Evolutionary conservation across 1,140 invertebrate species (phyloP).

Genomic region (Plodia interpunctella): DNA sequence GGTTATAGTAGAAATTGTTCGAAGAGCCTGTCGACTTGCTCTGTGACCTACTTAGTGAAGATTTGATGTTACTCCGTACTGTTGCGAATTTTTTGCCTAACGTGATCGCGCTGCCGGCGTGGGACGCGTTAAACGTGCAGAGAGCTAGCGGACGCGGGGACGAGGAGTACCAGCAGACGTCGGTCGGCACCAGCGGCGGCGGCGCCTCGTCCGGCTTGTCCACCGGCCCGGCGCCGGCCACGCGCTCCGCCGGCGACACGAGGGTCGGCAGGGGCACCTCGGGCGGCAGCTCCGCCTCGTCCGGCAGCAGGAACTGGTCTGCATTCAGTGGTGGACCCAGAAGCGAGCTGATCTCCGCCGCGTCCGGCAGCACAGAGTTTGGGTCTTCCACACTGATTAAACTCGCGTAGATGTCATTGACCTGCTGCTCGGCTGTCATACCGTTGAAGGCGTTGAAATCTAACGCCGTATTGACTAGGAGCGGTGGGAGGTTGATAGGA

Average conservation of each 20-base stretch:
- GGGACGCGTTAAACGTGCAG: slow-evolving; percentile 69
- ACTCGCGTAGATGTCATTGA: slow-evolving; percentile 61
- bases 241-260: slow-evolving; percentile 27
- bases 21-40: slow-evolving; percentile 37
- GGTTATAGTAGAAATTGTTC: slow-evolving; percentile 53
- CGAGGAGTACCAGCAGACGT: slow-evolving; percentile 69
- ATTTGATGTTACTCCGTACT: slow-evolving; percentile 68
- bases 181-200: slow-evolving; percentile 42
- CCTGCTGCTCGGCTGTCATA: slow-evolving; percentile 57
- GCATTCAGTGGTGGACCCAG: slow-evolving; percentile 47
- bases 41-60: slow-evolving; percentile 49
- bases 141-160: slow-evolving; percentile 68
- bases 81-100: slow-evolving; percentile 66
- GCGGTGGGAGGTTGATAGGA: slow-evolving; percentile 39
- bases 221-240: slow-evolving; percentile 23
- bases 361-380: slow-evolving; percentile 46
- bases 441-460: slow-evolving; percentile 54
- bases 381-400: slow-evolving; percentile 57
- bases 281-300: slow-evolving; percentile 42
- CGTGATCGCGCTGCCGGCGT: slow-evolving; percentile 63
- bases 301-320: slow-evolving; percentile 45
- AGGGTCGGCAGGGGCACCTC: slow-evolving; percentile 34
- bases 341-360: slow-evolving; percentile 50
- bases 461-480: slow-evolving; percentile 49
- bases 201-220: slow-evolving; percentile 42